Evolutionary conservation across 64 coral and sea anemone genomes (phyloP).

Genomic region (Dendronephthya gigantea): DNA sequence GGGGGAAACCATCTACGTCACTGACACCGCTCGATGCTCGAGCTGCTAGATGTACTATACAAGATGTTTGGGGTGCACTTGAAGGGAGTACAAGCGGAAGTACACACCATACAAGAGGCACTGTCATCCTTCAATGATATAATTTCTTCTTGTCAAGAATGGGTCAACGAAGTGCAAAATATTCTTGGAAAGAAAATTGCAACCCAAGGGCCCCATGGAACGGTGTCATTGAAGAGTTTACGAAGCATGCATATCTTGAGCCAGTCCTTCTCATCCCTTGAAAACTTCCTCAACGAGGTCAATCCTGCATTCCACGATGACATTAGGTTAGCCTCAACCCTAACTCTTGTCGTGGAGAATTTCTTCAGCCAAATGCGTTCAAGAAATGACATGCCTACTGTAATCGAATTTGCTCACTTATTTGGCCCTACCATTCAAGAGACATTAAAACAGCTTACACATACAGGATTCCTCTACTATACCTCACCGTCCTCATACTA

Average conservation of each 20-base stretch:
- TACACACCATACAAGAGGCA: slow-evolving; percentile 8
- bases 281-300: slow-evolving; percentile 16
- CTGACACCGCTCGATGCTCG: slow-evolving; percentile 29
- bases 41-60: slow-evolving; percentile 29
- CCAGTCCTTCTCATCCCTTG: neutral
- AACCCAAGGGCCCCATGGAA: slow-evolving; percentile 29
- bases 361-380: slow-evolving; percentile 53
- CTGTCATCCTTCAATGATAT: neutral
- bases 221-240: slow-evolving; percentile 30
- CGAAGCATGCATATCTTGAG: slow-evolving; percentile 11
- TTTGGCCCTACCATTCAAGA: slow-evolving; percentile 50
- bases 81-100: slow-evolving; percentile 3
- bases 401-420: slow-evolving; percentile 46
- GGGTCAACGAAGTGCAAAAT: slow-evolving; percentile 24
- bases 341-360: slow-evolving; percentile 44
- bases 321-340: slow-evolving; percentile 12
- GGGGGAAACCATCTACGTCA: slow-evolving; percentile 25
- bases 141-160: neutral
- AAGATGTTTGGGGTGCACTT: slow-evolving; percentile 33
- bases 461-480: slow-evolving; percentile 29
- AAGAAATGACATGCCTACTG: slow-evolving; percentile 42
- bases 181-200: neutral
- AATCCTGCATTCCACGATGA: slow-evolving; percentile 5
- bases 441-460: slow-evolving; percentile 43
- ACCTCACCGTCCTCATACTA: slow-evolving; percentile 9